These are phyloP conservation scores for Remorina albescens DNA, from an alignment of 2,797 vertebrate species.

Conservation along the genomic window DNA sequence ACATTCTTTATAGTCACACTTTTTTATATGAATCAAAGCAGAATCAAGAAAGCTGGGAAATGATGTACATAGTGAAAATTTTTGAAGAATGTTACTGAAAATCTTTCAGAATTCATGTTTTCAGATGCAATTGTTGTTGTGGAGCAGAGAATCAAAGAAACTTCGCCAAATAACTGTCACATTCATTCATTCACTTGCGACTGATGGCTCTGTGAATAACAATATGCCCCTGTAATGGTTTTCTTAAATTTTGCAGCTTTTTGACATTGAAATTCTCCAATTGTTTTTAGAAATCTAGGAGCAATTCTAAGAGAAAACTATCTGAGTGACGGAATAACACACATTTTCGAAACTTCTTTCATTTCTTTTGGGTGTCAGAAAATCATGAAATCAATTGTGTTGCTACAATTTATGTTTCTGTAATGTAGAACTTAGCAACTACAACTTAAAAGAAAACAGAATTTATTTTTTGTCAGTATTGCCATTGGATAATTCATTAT, in stretches of 20 bases:
- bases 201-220: background rate
- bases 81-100: background rate
- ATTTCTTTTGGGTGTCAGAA: constrained; percentile 9
- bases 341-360: constrained; percentile 8
- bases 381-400: constrained; percentile 7
- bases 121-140: background rate
- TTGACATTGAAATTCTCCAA: constrained; percentile 7
- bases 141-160: background rate
- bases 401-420: background rate
- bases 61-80: background rate
- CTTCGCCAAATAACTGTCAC: background rate
- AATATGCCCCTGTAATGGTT: background rate
- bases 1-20: background rate
- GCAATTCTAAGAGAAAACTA: background rate
- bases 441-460: background rate
- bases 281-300: background rate
- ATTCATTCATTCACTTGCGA: background rate
- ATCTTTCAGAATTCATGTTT: background rate
- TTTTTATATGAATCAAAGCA: background rate
- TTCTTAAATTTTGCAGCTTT: background rate
- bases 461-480: background rate
- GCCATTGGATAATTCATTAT: constrained; percentile 1
- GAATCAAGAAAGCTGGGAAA: background rate
- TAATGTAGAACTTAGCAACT: constrained; percentile 3
- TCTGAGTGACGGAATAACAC: background rate